phyloP scores from a whole-genome alignment of 1,140 invertebrate species.

The Archegozetes longisetosus region DNA sequence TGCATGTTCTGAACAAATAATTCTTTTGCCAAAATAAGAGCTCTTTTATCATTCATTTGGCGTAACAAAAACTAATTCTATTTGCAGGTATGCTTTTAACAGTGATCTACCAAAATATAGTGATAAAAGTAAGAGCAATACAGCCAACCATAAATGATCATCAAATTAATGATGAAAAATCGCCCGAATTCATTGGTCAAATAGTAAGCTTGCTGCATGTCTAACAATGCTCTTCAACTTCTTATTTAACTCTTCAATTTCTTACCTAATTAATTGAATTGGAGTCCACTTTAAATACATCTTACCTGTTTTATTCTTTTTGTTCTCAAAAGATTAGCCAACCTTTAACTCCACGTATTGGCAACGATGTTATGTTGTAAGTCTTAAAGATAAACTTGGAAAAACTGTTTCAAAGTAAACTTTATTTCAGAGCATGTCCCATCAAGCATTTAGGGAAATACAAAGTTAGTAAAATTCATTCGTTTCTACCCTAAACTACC shows the following conservation, averaged over 20 bases:
- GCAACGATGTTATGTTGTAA: not conserved
- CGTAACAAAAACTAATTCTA: not conserved
- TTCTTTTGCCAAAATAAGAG: not conserved
- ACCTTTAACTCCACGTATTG: not conserved
- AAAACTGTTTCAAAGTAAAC: not conserved
- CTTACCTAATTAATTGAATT: no score
- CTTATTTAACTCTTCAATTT: no score
- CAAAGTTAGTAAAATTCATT: not conserved
- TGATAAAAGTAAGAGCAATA: not conserved
- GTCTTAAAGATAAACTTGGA: not conserved
- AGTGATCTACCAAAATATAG: not conserved
- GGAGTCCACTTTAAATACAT: no score
- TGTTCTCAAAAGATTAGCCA: not conserved
- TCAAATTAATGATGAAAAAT: not conserved
- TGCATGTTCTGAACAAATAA: not conserved
- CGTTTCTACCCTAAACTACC: no score
- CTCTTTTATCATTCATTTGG: not conserved
- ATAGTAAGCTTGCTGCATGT: not conserved
- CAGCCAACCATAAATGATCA: not conserved
- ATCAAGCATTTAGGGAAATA: not conserved
- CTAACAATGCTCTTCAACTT: no score
- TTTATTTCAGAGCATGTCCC: not conserved
- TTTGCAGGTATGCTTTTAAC: not conserved
- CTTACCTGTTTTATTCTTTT: no score
- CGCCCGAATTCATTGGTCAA: not conserved